Evolutionary conservation across 1,140 invertebrate genomes (phyloP), one percentile per base, ranked within the genome.

Genomic region (Mactra quadrangularis): DNA sequence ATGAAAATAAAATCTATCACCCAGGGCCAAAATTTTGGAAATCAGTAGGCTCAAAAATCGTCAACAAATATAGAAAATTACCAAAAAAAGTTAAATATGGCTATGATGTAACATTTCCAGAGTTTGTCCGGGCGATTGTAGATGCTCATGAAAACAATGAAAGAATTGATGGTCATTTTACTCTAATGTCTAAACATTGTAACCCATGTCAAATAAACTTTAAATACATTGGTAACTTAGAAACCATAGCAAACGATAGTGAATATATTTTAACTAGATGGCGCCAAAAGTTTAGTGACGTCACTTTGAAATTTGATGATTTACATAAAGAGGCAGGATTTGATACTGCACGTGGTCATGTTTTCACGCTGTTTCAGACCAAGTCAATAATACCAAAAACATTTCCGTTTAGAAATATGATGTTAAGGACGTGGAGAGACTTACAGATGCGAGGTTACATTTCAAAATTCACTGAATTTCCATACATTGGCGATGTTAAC

Each of bases 181-280:
- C 86, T 11, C 91, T 89, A 0, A 90, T 90, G 81, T 88, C 87
- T 85, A 84, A 81, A n/a, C 59, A 85, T 11, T 92, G 92, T 75
- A 83, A 89, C 17, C 90, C 91, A 7, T 92, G 92, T 71, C 25
- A 70, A 19, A 82, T 92, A n/a, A 76, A 84, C 11, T 92, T 91
- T 79, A 86, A 91, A 50, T 89, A 91, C 66, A 88, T 92, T 25
- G 92, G 91, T 1, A 91, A 92, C 66, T 70, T 92, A 33, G 92
- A 92, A 78, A 91, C 87, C 0, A 88, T 87, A 6, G 25, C 85
- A 11, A 55, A 87, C 2, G 92, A 92, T 68, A 89, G 91, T 41
- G 38, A 33, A 1, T 86, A 82, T 17, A 64, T 87, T 62, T 83
- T 88, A 19, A 22, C 53, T 6, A 68, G 84, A 31, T 74, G 83